Evolutionary conservation across 2,113 vertebrate genomes (phyloP).

Genomic region (Okapia johnstoni): DNA sequence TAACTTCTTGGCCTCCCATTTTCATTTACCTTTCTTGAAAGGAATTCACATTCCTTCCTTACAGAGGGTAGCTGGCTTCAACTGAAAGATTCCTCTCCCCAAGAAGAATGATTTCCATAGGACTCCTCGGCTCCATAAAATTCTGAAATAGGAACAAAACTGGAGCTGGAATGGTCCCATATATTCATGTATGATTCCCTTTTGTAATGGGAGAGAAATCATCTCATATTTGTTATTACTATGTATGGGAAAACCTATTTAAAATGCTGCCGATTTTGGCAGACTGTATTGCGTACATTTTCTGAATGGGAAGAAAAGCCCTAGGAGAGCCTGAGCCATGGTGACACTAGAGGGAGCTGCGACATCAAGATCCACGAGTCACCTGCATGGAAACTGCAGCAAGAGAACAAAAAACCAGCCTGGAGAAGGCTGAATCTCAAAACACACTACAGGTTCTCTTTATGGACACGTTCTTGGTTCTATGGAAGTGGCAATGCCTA

Average conservation of each 20-base stretch:
- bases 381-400: neutral
- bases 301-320: neutral
- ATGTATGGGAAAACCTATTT: neutral
- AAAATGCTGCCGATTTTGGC: neutral
- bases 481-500: neutral
- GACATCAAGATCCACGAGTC: neutral
- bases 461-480: neutral
- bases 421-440: neutral
- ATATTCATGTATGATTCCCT: neutral
- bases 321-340: neutral
- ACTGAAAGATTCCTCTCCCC: neutral
- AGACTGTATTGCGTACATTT: neutral
- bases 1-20: neutral
- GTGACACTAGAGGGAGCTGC: conserved; percentile 42
- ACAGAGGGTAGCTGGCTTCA: neutral
- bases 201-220: neutral
- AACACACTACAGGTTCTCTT: neutral
- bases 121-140: neutral
- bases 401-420: neutral
- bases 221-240: neutral
- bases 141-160: neutral
- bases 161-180: neutral
- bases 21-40: conserved; percentile 32
- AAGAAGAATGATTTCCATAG: neutral
- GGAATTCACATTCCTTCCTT: neutral